A percentile compares a stretch with the other conserved stretches of the same genome.
Conservation (phyloP, 37 sponge, comb jelly and placozoan genomes). For the Tethya wilhelma region DNA sequence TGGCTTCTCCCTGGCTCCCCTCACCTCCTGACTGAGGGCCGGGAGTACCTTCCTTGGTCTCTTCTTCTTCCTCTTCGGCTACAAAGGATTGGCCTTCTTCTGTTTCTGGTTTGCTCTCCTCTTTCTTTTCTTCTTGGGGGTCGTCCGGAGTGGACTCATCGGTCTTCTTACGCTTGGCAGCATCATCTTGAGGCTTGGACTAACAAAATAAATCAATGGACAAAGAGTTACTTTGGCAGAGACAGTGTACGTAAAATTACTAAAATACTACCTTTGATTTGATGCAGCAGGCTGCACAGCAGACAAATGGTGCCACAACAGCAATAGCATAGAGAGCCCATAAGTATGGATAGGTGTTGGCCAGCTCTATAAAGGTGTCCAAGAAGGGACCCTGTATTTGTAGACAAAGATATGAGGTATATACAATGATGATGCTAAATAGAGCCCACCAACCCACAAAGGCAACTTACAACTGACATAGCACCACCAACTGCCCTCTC, state of each 20-base stretch:
- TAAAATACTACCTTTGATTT: constrained; percentile 55
- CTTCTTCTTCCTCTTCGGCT: constrained; percentile 25
- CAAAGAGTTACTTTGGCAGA: background rate
- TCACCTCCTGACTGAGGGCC: too few relatives aligned
- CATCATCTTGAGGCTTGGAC: constrained; percentile 57
- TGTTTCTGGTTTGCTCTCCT: background rate
- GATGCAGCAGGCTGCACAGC: constrained; percentile 76
- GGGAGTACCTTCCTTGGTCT: constrained; percentile 21
- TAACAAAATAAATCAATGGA: background rate
- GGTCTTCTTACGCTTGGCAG: constrained; percentile 82
- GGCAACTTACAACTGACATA: constrained; percentile 33
- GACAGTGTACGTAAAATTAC: background rate
- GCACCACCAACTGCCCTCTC: constrained; percentile 52
- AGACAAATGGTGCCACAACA: constrained; percentile 80
- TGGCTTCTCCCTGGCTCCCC: constrained; percentile 4
- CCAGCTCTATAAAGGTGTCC: constrained; percentile 70
- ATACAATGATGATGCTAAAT: background rate
- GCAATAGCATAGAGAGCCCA: constrained; percentile 92
- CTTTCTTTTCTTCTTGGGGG: constrained; percentile 37
- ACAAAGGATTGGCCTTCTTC: background rate
- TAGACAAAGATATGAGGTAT: background rate
- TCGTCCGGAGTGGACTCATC: constrained; percentile 89
- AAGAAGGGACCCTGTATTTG: constrained; percentile 60
- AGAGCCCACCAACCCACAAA: background rate
- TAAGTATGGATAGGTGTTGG: constrained; percentile 88